Evolutionary conservation across 1,140 invertebrate genomes (phyloP).

Genomic region (Helicoverpa zea): DNA sequence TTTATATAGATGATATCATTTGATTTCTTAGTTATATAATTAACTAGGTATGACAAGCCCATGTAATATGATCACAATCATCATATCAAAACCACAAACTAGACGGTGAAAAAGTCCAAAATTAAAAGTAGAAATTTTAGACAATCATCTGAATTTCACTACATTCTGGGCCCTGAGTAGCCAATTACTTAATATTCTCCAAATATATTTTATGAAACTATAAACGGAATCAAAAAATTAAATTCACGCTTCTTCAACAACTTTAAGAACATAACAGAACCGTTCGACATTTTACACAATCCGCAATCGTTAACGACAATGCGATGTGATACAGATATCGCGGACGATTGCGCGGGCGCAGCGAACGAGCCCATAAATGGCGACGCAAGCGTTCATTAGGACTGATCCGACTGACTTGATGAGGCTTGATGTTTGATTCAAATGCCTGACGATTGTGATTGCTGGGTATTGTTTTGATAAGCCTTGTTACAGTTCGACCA

Average conservation of each 20-base stretch:
- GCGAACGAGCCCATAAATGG: slow-evolving; percentile 69
- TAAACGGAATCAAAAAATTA: too few relatives aligned
- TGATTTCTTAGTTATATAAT: too few relatives aligned
- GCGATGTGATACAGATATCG: slow-evolving; percentile 68
- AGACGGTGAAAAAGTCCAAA: too few relatives aligned
- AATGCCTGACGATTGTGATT: slow-evolving; percentile 9
- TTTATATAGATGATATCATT: too few relatives aligned
- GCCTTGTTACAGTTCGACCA: slow-evolving; percentile 4
- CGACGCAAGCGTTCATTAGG: slow-evolving; percentile 50
- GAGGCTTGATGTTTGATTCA: slow-evolving; percentile 37
- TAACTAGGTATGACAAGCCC: too few relatives aligned
- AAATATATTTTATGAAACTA: not conserved
- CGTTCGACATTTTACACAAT: slow-evolving; percentile 36
- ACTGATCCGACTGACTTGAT: slow-evolving; percentile 36
- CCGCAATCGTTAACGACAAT: slow-evolving; percentile 65
- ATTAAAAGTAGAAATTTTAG: too few relatives aligned
- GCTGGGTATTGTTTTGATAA: slow-evolving; percentile 15
- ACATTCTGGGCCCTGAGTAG: too few relatives aligned
- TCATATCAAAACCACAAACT: too few relatives aligned
- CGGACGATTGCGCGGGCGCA: slow-evolving; percentile 61
- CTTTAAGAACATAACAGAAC: not conserved
- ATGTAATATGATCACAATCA: too few relatives aligned
- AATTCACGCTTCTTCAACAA: not conserved
- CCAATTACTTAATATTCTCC: too few relatives aligned
- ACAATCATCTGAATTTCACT: too few relatives aligned